A percentile compares a stretch with the other conserved stretches of the same genome.
These are phyloP conservation scores for Chromobotia macracanthus DNA, from an alignment of 2,797 vertebrate species.

Conservation along the genomic window DNA sequence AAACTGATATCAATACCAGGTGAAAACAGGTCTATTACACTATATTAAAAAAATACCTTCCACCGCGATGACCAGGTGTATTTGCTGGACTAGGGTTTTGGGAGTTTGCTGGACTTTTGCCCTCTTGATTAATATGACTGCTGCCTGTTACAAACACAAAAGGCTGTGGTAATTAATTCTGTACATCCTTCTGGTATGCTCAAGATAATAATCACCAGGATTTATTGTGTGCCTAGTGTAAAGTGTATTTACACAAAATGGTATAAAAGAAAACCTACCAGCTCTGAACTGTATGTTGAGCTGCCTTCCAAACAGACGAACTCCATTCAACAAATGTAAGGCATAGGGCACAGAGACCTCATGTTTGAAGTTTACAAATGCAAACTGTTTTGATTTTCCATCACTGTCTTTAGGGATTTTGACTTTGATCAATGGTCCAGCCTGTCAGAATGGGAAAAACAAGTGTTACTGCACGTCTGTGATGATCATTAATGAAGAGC, in stretches of 20 bases:
- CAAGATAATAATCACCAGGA: too few species aligned
- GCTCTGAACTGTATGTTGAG: constrained; percentile 92
- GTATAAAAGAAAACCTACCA: constrained; percentile 71
- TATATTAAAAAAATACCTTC: constrained; percentile 66
- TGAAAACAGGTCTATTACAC: not conserved
- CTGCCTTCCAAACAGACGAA: constrained; percentile 82
- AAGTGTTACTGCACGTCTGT: not conserved
- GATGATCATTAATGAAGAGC: too few species aligned
- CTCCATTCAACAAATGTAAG: constrained; percentile 87
- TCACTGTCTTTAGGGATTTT: constrained; percentile 92
- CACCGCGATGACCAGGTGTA: constrained; percentile 73
- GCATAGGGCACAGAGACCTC: constrained; percentile 92
- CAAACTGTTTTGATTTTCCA: constrained; percentile 90
- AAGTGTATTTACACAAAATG: not conserved
- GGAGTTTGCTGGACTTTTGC: constrained; percentile 68
- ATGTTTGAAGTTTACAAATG: constrained; percentile 94
- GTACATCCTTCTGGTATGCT: too few species aligned
- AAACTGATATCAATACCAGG: not conserved
- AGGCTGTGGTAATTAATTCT: too few species aligned
- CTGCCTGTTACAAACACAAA: constrained; percentile 68
- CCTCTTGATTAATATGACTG: constrained; percentile 71
- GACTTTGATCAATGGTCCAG: constrained; percentile 88
- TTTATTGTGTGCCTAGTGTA: not conserved
- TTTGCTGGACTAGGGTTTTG: constrained; percentile 73
- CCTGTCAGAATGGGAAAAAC: constrained; percentile 71